Conservation (phyloP, 2,113 vertebrate species). For the Amphiprion percula region DNA sequence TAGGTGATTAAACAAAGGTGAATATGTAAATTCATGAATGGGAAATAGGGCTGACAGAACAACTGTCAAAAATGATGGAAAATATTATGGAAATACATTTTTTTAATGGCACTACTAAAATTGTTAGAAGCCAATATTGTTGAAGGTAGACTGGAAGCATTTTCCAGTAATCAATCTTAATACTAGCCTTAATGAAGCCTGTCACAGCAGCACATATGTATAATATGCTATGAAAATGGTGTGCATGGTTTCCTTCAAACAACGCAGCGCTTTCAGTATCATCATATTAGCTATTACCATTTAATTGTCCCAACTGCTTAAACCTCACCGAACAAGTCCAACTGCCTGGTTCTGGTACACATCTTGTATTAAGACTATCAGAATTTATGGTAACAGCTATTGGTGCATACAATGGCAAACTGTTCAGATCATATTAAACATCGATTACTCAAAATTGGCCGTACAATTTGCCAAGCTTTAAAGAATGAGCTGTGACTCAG, state of each 20-base stretch:
- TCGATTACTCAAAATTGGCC: slow-evolving; percentile 14
- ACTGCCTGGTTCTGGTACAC: not conserved
- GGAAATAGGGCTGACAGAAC: not conserved
- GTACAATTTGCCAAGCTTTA: slow-evolving; percentile 12
- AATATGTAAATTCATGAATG: not conserved
- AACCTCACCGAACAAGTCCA: not conserved
- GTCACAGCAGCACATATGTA: too few species aligned
- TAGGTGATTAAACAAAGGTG: not conserved
- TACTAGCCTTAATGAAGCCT: too few species aligned
- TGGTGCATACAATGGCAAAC: slow-evolving; percentile 4
- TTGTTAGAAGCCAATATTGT: too few species aligned
- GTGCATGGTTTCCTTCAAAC: not conserved
- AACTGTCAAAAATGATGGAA: not conserved
- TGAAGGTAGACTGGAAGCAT: too few species aligned
- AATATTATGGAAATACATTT: too few species aligned
- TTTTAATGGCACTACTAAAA: too few species aligned
- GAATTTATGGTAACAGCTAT: not conserved
- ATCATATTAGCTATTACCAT: not conserved
- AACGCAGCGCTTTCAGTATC: not conserved
- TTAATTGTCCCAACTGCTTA: not conserved
- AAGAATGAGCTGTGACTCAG: slow-evolving; percentile 30
- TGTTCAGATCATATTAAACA: slow-evolving; percentile 11
- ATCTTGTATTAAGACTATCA: not conserved
- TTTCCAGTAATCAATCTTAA: too few species aligned
- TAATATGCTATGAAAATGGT: not conserved